phyloP scores from a whole-genome alignment of 2,113 vertebrate species.

The Malurus cyaneus region DNA sequence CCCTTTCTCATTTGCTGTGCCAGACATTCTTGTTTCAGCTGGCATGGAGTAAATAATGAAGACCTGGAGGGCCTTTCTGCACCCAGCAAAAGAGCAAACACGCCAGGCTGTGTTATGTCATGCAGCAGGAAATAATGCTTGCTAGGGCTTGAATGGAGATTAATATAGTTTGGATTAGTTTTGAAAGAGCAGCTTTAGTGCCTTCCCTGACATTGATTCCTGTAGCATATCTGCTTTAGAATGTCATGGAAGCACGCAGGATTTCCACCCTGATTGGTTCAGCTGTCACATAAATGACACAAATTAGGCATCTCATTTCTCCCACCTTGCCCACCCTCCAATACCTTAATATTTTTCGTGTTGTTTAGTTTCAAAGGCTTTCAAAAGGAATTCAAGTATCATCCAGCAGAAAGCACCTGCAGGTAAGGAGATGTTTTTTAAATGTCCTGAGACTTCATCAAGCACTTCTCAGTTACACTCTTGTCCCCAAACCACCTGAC shows the following conservation, averaged over 20 bases:
- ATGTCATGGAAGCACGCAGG: background rate
- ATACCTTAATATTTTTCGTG: background rate
- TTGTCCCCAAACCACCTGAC: background rate
- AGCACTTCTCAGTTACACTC: background rate
- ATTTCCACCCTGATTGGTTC: background rate
- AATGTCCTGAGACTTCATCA: background rate
- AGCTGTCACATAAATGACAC: background rate
- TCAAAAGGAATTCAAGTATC: background rate
- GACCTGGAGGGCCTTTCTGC: background rate
- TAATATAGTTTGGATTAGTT: background rate
- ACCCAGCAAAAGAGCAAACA: background rate
- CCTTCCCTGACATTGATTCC: background rate
- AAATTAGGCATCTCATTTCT: background rate
- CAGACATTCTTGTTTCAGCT: background rate
- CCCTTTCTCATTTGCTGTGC: background rate
- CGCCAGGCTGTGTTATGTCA: fast-evolving
- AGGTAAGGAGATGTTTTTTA: background rate
- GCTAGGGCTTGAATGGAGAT: background rate
- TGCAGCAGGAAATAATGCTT: conserved; percentile 36
- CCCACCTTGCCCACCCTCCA: fast-evolving
- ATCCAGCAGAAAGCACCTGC: background rate
- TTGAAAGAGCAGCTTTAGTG: background rate
- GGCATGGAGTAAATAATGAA: background rate
- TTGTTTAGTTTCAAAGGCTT: background rate
- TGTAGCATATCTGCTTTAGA: background rate